phyloP scores from a whole-genome alignment of 2,113 vertebrate genomes.

The Perca flavescens region DNA sequence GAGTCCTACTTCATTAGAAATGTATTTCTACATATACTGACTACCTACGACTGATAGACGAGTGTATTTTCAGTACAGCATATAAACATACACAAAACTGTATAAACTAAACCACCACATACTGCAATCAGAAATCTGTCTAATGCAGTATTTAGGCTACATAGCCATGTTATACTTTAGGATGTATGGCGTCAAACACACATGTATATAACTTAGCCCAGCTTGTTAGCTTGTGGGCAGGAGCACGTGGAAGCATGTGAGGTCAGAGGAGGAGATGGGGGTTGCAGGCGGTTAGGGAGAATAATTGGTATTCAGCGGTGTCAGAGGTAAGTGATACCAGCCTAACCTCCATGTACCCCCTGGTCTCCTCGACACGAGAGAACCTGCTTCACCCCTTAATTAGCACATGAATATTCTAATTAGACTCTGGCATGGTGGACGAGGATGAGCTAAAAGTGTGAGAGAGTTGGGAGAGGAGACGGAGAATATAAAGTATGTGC shows the following conservation, averaged over 20 bases:
- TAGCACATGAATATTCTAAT: slow-evolving; percentile 92
- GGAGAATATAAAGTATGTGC: not conserved
- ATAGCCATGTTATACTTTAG: not conserved
- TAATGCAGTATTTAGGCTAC: not conserved
- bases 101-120: not conserved
- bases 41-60: not conserved
- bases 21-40: not conserved
- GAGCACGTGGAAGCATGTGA: slow-evolving; percentile 21
- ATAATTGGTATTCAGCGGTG: slow-evolving; percentile 81
- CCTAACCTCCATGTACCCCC: slow-evolving; percentile 79
- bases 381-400: slow-evolving; percentile 87
- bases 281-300: slow-evolving; percentile 48
- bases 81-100: not conserved
- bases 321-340: slow-evolving; percentile 79
- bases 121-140: not conserved
- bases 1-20: slow-evolving; percentile 24
- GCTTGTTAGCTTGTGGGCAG: slow-evolving; percentile 51
- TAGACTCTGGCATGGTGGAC: slow-evolving; percentile 82
- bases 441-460: slow-evolving; percentile 79
- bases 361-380: slow-evolving; percentile 80
- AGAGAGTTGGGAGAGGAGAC: slow-evolving; percentile 34
- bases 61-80: not conserved
- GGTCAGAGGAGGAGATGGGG: slow-evolving; percentile 41
- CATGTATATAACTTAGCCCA: not conserved
- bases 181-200: slow-evolving; percentile 2